Evolutionary conservation across 2,888 invertebrate genomes (phyloP).

Genomic region (Mayetiola destructor): DNA sequence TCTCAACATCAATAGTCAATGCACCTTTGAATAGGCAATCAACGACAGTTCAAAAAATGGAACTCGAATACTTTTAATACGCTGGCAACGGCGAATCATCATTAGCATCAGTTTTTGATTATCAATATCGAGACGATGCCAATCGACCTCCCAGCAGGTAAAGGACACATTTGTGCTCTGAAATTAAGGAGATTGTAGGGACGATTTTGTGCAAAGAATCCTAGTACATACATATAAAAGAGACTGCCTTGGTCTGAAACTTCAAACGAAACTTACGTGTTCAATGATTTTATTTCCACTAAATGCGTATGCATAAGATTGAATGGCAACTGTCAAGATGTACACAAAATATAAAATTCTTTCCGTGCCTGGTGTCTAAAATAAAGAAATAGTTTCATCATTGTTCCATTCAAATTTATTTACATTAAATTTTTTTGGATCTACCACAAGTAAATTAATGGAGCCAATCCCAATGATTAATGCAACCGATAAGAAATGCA

Average conservation of each 20-base stretch:
- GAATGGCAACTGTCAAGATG: neutral
- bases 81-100: neutral
- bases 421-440: slow-evolving; percentile 7
- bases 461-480: slow-evolving; percentile 16
- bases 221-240: slow-evolving; percentile 16
- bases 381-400: neutral
- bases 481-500: slow-evolving; percentile 17
- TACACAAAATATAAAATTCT: neutral
- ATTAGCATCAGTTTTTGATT: neutral
- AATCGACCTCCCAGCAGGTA: neutral
- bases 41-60: slow-evolving; percentile 3
- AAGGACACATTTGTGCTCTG: neutral
- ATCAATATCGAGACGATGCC: neutral
- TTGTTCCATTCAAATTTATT: slow-evolving; percentile 11
- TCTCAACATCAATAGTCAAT: neutral
- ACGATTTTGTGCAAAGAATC: neutral
- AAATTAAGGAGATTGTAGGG: neutral
- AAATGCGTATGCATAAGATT: neutral
- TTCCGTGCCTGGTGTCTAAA: neutral
- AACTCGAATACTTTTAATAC: neutral
- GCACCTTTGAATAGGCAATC: neutral
- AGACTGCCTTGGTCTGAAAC: too few relatives aligned
- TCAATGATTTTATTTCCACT: slow-evolving; percentile 33
- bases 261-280: slow-evolving; percentile 20
- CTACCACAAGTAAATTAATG: slow-evolving; percentile 16